phyloP scores from a whole-genome alignment of 2,113 vertebrate species.

The Sphyrna mokarran region DNA sequence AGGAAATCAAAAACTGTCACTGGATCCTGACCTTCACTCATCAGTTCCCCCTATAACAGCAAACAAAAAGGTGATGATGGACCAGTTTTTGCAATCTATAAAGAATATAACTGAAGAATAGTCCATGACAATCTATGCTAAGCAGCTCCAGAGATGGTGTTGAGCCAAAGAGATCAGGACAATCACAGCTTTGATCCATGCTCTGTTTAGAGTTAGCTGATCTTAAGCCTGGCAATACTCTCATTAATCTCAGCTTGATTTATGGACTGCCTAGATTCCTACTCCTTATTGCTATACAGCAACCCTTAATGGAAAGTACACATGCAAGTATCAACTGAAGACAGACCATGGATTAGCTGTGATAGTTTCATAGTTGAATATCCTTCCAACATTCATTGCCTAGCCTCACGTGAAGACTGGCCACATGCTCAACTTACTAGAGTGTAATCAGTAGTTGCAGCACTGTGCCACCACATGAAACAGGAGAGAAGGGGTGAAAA shows the following conservation, averaged over 20 bases:
- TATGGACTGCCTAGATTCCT: not conserved
- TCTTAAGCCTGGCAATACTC: not conserved
- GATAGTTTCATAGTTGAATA: not conserved
- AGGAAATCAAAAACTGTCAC: slow-evolving; percentile 43
- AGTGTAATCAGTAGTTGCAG: not conserved
- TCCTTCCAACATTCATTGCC: not conserved
- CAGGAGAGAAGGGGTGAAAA: not conserved
- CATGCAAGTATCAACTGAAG: not conserved
- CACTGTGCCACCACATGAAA: not conserved
- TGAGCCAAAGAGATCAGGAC: not conserved
- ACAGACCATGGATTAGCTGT: not conserved
- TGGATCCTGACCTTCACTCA: slow-evolving; percentile 33
- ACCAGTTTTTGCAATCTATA: not conserved
- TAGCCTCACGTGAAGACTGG: not conserved
- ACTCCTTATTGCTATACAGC: not conserved
- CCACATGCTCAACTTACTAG: not conserved
- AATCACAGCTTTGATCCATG: not conserved
- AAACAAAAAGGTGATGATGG: not conserved
- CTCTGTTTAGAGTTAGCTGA: not conserved
- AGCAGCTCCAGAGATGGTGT: not conserved
- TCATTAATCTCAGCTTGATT: not conserved
- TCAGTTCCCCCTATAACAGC: slow-evolving; percentile 44
- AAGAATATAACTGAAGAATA: not conserved
- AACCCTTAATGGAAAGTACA: not conserved
- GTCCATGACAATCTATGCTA: not conserved